Base-by-base conservation (phyloP, 2,797 vertebrate species). In the Euphonia xanthogaster region DNA sequence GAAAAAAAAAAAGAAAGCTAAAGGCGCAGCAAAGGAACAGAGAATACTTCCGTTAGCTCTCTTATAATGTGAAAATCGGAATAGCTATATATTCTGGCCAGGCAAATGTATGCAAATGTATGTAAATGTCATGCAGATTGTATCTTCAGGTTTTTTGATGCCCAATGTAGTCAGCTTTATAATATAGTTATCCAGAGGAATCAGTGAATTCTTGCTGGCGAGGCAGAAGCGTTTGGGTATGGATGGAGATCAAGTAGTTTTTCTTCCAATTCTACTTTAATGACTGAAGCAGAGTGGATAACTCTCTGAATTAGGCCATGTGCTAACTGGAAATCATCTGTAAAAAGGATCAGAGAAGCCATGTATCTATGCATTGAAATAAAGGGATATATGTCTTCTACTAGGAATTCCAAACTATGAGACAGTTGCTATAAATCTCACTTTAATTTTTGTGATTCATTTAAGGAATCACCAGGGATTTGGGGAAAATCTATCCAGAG, bases 111-210 rank as follows among this genome's bases (percentile, higher is more conserved):
- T 96, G 95, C 86, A 96, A 96, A 97, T 95, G 10, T 89, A 95
- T 97, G 96, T 74, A 97, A 97, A 97, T 96, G 7, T 76, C 42
- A 97, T 97, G 95, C 94, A 96, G 96, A 96, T 96, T 79, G 47
- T 95, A 96, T 97, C 97, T 96, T 86, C 80, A 95, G 81, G 76
- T 89, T 96, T 97, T 97, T 96, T 95, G 95, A 97, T 96, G 96
- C 96, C 94, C 94, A 84, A 0, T 87, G 86, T 91, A 91, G 91
- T 92, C 94, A 91, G 75, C 86, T 94, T 89, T 91, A 40, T 93
- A 91, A 93, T 91, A 86, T 1, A 76, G 93, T 95, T 96, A 97
- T 96, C 94, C 82, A 92, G 93, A 96, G 76, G 82, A 95, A 96
- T 97, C 96, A 93, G 79, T 91, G 89, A 93, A 96, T 96, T 95